A percentile compares a stretch with the other conserved stretches of the same genome.
Evolutionary conservation across 2,888 invertebrate species (phyloP).

Genomic region (Pasiphila rectangulata): DNA sequence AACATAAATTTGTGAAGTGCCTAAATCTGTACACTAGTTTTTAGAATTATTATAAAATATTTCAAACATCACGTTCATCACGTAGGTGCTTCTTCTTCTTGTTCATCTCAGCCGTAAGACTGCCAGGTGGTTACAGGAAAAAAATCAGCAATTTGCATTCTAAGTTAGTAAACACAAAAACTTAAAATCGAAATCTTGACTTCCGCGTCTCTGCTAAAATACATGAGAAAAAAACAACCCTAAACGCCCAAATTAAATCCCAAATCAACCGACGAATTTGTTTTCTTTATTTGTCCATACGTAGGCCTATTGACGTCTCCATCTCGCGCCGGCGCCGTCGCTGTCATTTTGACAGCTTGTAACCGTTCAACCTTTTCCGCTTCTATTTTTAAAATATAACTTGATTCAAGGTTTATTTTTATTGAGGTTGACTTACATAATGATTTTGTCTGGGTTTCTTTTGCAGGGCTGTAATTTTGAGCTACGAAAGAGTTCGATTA

Average conservation of each 20-base stretch:
- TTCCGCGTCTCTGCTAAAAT: neutral
- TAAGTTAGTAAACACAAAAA: too few species aligned
- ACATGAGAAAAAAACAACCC: neutral
- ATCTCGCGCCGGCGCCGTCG: conserved; percentile 62
- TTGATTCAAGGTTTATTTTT: conserved; percentile 46
- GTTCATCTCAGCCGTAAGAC: too few species aligned
- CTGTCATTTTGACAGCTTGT: conserved; percentile 68
- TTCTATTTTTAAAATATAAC: conserved; percentile 52
- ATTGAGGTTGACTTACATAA: conserved; percentile 26
- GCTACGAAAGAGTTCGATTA: too few species aligned
- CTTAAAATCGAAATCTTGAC: too few species aligned
- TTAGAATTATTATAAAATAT: too few species aligned
- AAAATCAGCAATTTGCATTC: too few species aligned
- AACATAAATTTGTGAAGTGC: too few species aligned
- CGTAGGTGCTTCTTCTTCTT: too few species aligned
- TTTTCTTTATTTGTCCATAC: conserved; percentile 44
- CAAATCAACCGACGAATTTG: conserved; percentile 26
- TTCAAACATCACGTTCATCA: too few species aligned
- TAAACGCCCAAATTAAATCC: conserved; percentile 13
- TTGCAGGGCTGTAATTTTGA: too few species aligned
- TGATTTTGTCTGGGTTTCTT: conserved; percentile 12
- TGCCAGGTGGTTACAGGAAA: too few species aligned
- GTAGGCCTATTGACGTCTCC: conserved; percentile 66
- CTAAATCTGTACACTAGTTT: too few species aligned
- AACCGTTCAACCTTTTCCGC: conserved; percentile 45